Base-by-base conservation (phyloP, 2,113 vertebrate genomes). In the Silurus meridionalis region DNA sequence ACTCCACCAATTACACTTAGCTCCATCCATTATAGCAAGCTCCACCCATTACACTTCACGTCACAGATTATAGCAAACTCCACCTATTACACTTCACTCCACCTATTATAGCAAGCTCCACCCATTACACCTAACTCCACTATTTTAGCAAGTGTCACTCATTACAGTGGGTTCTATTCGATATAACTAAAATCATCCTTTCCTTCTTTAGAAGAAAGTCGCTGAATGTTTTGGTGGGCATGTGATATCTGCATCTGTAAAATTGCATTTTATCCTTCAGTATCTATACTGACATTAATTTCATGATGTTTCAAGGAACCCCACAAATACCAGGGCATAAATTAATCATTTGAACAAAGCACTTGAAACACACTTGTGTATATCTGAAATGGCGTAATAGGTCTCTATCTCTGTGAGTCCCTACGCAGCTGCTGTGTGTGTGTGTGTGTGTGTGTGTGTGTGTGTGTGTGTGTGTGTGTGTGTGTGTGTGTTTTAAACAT, bases 391-490 rank as follows among this genome's bases (percentile, higher is more conserved):
- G 60, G 8, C 63, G 8, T 48, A 60, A 81, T 60, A 9, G 10
- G 17, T 48, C 17, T 80, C 25, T 79, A 15, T 60, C 28, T 61
- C 3, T 67, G 48, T 28, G 63, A 25, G 23, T 52, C 48, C 14
- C 25, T 57, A 17, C 11, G 5, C 50, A 10, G 50, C 48, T 61
- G 28, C 48, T 63, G 79, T 37, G 55, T 79, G 53, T n/a, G 15
- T 61, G 57, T 82, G 48, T 25, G 17, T 21, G 4, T 21, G 8
- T 48, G 60, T 64, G 37, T 81, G 80, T 64, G n/a, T 64, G n/a
- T 82, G 72, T 52, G 72, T 79, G 52, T 78, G 74, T 78, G 74
- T 78, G 75, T 79, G 9, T 57, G 23, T 11, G 23, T 79, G 17
- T 53, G 17, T 52, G 19, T 77, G 74, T 79, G 75, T 15, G n/a